These are phyloP conservation scores for Drosophila lini DNA, from an alignment of 1,140 invertebrate species.

Conservation along the genomic window DNA sequence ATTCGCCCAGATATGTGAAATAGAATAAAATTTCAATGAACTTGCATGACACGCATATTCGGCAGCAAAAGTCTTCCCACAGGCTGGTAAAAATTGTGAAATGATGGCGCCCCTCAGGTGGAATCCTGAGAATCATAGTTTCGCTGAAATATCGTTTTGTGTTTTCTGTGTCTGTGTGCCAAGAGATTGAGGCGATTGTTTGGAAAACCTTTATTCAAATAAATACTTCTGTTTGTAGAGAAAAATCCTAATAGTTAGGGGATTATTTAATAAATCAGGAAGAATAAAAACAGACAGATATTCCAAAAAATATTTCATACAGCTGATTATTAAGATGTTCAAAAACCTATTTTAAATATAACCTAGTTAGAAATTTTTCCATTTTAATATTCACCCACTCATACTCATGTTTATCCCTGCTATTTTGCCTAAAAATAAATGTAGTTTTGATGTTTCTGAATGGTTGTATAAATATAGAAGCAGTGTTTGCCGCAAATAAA, in stretches of 20 bases:
- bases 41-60: conserved; percentile 56
- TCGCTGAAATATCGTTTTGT: conserved; percentile 10
- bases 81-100: conserved; percentile 39
- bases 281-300: no score
- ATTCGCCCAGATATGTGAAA: conserved; percentile 43
- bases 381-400: not conserved
- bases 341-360: not conserved
- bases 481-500: conserved; percentile 22
- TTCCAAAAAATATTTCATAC: not conserved
- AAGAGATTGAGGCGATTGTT: conserved; percentile 29
- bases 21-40: conserved; percentile 55
- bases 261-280: not conserved
- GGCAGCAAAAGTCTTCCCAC: not conserved
- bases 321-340: not conserved
- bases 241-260: not conserved
- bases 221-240: not conserved
- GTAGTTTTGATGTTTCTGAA: conserved; percentile 1
- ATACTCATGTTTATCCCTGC: not conserved
- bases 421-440: conserved; percentile 7
- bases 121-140: conserved; percentile 35
- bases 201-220: conserved; percentile 17
- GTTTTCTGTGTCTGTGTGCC: conserved; percentile 3
- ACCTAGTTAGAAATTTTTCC: no score
- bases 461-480: not conserved
- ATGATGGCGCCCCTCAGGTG: conserved; percentile 27